Evolutionary conservation across 2,113 vertebrate genomes (phyloP), one percentile per base, ranked within the genome.

Genomic region (Scatophagus argus): DNA sequence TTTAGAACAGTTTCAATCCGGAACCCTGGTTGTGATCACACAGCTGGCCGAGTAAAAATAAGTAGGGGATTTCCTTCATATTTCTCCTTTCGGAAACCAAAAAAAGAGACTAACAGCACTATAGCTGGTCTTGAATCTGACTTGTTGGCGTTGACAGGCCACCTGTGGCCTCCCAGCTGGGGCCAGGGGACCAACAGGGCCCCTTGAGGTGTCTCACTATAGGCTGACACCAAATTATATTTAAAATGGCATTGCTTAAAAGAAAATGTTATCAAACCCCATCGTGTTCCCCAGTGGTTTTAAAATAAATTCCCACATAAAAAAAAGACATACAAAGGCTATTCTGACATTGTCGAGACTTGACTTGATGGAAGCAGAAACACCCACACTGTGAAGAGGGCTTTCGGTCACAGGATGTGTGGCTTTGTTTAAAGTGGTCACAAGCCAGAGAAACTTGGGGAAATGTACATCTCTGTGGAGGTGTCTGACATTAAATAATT

Each of bases 31-130:
- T 56, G 44, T 25, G 47, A 6, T 55, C 27, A 61, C 63, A 72
- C 78, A 87, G 77, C 68, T 88, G 87, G 67, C 41, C 27, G 49
- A 51, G 43, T 44, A 51, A 56, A 59, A n/a, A 52, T 43, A 31
- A 66, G 23, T 2, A 36, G 88, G 89, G 89, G 85, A 54, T 84
- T 91, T 90, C 88, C 88, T 78, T 52, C 0, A 34, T 4, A 39
- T 69, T 74, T 81, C 27, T 68, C 0, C 14, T 77, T 80, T 74
- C 49, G 6, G 39, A 10, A 38, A 31, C 70, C 17, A 61, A 61
- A 68, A 32, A 63, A 70, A 32, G 4, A 34, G 14, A 69, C 44
- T 17, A 44, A 0, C 4, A 9, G 19, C 14, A 31, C 46, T 51
- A 4, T 17, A 63, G 25, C 62, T 66, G 23, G 29, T 44, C 6